phyloP scores from a whole-genome alignment of 2,888 invertebrate species.

The Caenorhabditis sinica region DNA sequence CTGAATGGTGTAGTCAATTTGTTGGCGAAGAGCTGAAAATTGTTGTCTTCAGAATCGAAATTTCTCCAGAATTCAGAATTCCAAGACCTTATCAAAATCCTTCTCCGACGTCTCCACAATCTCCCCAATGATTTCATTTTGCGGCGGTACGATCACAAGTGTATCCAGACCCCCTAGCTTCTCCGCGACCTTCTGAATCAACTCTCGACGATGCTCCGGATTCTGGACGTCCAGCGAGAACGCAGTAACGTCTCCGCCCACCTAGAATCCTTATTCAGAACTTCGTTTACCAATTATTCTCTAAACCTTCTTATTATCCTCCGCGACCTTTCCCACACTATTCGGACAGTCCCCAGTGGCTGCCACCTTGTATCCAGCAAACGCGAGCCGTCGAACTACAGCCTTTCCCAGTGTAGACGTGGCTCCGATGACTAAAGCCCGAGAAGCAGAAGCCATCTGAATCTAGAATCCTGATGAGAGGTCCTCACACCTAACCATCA shows the following conservation, averaged over 20 bases:
- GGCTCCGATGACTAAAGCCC: slow-evolving; percentile 68
- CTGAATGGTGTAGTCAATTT: slow-evolving; percentile 77
- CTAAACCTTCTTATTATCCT: slow-evolving; percentile 69
- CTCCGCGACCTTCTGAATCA: slow-evolving; percentile 63
- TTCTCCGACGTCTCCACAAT: slow-evolving; percentile 66
- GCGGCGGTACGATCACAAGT: slow-evolving; percentile 70
- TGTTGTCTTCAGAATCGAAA: background rate
- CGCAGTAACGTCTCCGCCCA: slow-evolving; percentile 69
- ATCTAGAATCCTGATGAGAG: slow-evolving; percentile 30
- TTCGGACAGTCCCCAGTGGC: slow-evolving; percentile 69
- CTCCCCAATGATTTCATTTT: slow-evolving; percentile 76
- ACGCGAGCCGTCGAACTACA: slow-evolving; percentile 73
- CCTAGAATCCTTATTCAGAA: slow-evolving; percentile 37
- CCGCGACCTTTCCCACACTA: slow-evolving; percentile 65
- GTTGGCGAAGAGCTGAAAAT: slow-evolving; percentile 67
- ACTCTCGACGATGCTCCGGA: slow-evolving; percentile 64
- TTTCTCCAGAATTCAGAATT: background rate
- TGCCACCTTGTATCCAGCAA: slow-evolving; percentile 73
- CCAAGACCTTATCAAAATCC: slow-evolving; percentile 60
- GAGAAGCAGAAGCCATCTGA: slow-evolving; percentile 50
- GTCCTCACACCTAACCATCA: slow-evolving; percentile 41
- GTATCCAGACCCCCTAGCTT: slow-evolving; percentile 68
- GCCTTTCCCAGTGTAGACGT: slow-evolving; percentile 72
- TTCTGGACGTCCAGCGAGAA: slow-evolving; percentile 64
- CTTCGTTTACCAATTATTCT: background rate